Evolutionary conservation across 1,140 invertebrate genomes (phyloP).

Genomic region (Caerostris darwini): DNA sequence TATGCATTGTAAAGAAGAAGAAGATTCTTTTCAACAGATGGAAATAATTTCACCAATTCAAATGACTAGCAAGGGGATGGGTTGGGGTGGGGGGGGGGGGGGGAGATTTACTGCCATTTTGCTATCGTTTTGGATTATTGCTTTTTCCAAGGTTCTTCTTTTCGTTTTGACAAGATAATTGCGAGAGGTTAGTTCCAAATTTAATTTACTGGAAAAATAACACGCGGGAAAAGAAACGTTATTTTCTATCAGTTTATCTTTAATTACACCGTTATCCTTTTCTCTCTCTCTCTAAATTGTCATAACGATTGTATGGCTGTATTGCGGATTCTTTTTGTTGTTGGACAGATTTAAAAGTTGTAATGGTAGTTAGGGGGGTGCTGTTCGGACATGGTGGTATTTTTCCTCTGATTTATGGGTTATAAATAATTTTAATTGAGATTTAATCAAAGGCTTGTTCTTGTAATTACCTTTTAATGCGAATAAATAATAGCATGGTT

Average conservation of each 20-base stretch:
- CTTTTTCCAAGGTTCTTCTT: neutral
- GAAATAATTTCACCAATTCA: constrained; percentile 36
- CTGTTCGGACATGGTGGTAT: neutral
- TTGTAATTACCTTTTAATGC: constrained; percentile 22
- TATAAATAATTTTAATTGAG: constrained; percentile 28
- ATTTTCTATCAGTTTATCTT: constrained; percentile 17
- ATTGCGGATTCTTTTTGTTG: neutral
- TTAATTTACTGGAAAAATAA: constrained; percentile 66
- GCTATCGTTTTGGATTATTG: constrained; percentile 35
- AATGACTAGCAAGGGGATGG: neutral
- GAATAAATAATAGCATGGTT: neutral
- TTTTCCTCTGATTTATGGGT: neutral
- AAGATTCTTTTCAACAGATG: neutral
- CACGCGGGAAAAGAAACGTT: neutral
- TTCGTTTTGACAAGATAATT: constrained; percentile 54
- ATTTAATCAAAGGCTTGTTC: neutral
- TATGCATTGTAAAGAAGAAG: neutral
- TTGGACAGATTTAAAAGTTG: constrained; percentile 30
- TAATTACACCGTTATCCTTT: constrained; percentile 35
- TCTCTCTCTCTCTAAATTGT: neutral
- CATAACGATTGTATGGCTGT: neutral
- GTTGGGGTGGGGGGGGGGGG: neutral
- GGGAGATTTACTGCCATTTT: constrained; percentile 18
- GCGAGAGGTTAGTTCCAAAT: constrained; percentile 43
- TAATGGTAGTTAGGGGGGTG: neutral